Evolutionary conservation across 2,797 vertebrate genomes (phyloP).

Genomic region (Dromococcyx pavoninus): DNA sequence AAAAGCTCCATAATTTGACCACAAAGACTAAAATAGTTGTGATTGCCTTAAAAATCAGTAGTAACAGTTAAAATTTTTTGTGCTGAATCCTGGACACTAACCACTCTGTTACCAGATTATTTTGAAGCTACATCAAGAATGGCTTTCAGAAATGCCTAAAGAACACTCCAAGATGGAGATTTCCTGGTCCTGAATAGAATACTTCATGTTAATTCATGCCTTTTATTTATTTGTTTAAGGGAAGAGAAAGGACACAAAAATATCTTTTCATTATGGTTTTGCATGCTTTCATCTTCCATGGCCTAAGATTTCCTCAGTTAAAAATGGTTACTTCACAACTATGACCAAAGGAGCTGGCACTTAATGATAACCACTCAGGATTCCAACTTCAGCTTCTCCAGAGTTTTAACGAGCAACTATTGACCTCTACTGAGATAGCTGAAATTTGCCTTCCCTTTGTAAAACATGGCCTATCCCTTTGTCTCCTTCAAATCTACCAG

Average conservation of each 20-base stretch:
- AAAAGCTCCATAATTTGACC: constrained; percentile 1
- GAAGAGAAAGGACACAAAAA: not conserved
- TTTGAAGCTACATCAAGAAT: not conserved
- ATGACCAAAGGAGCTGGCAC: not conserved
- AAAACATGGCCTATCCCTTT: not conserved
- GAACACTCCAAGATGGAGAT: not conserved
- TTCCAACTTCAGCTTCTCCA: not conserved
- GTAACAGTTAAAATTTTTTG: not conserved
- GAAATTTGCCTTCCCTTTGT: not conserved
- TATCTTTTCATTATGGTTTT: not conserved
- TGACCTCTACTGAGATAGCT: not conserved
- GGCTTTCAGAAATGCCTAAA: not conserved
- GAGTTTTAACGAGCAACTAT: not conserved
- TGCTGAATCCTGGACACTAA: not conserved
- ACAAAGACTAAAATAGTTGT: not conserved
- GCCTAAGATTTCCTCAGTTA: not conserved
- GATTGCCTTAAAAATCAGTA: not conserved
- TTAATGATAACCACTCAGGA: not conserved
- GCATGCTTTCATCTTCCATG: not conserved
- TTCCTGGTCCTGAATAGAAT: not conserved
- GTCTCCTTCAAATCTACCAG: not conserved
- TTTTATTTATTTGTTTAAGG: not conserved
- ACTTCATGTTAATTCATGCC: not conserved
- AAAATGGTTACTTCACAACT: not conserved
- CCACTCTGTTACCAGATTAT: not conserved